Evolutionary conservation across 2,113 vertebrate genomes (phyloP), one percentile per base, ranked within the genome.

Genomic region (Spizaetus ornatus): DNA sequence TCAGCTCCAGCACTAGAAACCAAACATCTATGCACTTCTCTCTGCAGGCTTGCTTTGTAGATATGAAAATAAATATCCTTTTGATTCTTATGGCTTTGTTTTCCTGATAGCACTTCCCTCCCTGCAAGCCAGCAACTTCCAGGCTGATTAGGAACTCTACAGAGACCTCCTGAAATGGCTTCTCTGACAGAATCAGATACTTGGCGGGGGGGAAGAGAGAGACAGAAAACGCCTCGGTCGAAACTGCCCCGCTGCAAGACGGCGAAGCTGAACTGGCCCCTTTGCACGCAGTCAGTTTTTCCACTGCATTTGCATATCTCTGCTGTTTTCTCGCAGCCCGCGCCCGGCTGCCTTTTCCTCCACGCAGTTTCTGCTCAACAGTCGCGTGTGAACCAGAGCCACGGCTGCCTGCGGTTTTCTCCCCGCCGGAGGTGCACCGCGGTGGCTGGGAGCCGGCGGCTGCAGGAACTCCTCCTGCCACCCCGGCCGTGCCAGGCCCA

Each of bases 221-320:
- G 73, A 3, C 45, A 45, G 63, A 73, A 34, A 70, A 25, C 1
- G 1, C 34, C 53, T 15, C 0, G 6, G 19, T 12, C 47, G 72
- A 20, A 53, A 48, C 34, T 11, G 65, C 17, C 55, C 69, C 1
- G 7, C 71, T 63, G 76, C 42, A 8, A 15, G 81, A 1, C 12
- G 42, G 66, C 22, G 3, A 17, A 31, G 73, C 82, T 10, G 74
- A 29, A 5, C 47, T 7, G 6, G 79, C 58, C 65, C 55, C 87
- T 11, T 27, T 0, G 52, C 90, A 73, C 53, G 11, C 67, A 7
- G 40, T 91, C 96, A 97, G 85, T 96, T 96, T 98, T 98, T 98
- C 98, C 98, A 96, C 96, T 32, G 72, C 73, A 58, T 96, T 97
- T 85, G 95, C 96, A 95, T 98, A 96, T 95, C 96, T 76, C 93